Evolutionary conservation across 2,888 invertebrate species (phyloP), one percentile per base, ranked within the genome.

Genomic region (Eurois occulta): DNA sequence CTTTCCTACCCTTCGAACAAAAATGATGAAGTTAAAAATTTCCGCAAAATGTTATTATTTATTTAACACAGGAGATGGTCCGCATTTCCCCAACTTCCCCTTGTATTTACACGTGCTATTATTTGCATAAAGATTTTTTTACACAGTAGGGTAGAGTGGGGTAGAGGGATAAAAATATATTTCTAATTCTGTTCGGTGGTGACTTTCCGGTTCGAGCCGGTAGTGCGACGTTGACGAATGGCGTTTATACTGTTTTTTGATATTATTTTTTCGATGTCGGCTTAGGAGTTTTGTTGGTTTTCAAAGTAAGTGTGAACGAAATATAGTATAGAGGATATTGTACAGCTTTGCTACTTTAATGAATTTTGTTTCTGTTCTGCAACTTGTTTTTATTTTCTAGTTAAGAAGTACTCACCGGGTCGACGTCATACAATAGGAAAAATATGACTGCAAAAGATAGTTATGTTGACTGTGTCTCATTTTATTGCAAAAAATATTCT

Each of bases 41-140:
- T 78, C 84, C 82, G 72, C 81, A 85, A 87, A 62, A 87, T 87
- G 72, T 88, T 89, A 86, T 90, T 91, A 91, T 90, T 91, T 91
- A 90, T 90, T 91, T 87, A 89, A 86, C 88, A 79, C 81, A 81
- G 87, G 86, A 88, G 88, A 88, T 87, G 71, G 87, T 80, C 84
- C 87, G 84, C 87, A 85, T 90, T 93, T 92, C 91, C 90, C 91
- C 83, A 72, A 91, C 91, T 92, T 93, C 94, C 95, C 95, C 92
- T 91, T 93, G 94, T 95, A 93, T 95, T 95, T 95, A 96, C 96
- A 96, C 94, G 95, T 95, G 95, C 94, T 94, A 92, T 95, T 96
- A 96, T 96, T 96, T 96, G 96, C 96, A 96, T 96, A 95, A 95
- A 95, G 93, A 91, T 93, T 95, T 95, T 95, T 95, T 95, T 93